A percentile compares a stretch with the other conserved stretches of the same genome.
Conservation (phyloP, 1,140 invertebrate genomes). For the Sitodiplosis mosellana region DNA sequence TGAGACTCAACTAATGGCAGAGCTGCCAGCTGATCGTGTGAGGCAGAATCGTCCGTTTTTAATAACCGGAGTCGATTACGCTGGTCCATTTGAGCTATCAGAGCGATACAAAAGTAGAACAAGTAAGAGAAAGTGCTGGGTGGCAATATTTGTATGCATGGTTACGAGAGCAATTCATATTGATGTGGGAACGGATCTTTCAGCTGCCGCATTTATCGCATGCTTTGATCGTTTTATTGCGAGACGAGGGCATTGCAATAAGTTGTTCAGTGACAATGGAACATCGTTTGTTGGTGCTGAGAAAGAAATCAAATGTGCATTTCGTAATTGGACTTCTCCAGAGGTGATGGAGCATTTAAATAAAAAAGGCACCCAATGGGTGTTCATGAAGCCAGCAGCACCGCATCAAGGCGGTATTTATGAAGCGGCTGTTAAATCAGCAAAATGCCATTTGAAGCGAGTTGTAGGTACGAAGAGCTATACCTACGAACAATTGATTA, state of each 20-base stretch:
- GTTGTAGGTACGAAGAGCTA: conserved; percentile 8
- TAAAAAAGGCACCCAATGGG: conserved; percentile 4
- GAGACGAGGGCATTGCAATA: neutral
- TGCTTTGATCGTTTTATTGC: neutral
- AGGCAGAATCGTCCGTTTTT: no score
- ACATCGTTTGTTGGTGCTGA: neutral
- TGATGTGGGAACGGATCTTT: neutral
- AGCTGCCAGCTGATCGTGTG: no score
- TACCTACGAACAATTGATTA: conserved; percentile 10
- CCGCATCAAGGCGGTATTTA: conserved; percentile 10
- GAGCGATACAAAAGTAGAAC: no score
- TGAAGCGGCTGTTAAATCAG: conserved; percentile 3
- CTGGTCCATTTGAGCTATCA: no score
- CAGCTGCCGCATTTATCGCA: neutral
- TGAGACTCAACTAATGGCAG: no score
- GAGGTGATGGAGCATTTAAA: no score
- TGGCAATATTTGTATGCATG: neutral
- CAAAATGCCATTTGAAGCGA: conserved; percentile 6
- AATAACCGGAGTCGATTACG: no score
- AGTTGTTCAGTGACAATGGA: neutral
- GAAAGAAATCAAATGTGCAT: neutral
- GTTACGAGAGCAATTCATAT: neutral
- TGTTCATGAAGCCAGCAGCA: conserved; percentile 7
- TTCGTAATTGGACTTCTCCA: no score
- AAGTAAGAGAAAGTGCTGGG: neutral